A percentile compares a stretch with the other conserved stretches of the same genome.
Evolutionary conservation across 2,113 vertebrate species (phyloP).

Genomic region (Tiliqua scincoides): DNA sequence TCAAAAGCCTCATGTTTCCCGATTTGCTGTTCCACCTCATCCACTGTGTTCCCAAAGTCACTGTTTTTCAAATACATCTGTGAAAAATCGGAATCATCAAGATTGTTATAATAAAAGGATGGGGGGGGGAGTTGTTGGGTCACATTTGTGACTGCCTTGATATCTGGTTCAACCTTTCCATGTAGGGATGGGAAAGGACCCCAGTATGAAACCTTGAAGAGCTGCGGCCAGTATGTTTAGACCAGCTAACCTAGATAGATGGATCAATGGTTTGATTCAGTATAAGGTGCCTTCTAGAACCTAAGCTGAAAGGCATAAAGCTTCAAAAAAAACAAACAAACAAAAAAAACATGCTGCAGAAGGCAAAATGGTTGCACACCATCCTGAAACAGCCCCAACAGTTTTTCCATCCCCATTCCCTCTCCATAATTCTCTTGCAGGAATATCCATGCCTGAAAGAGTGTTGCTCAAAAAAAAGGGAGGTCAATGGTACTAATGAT

Average conservation of each 20-base stretch:
- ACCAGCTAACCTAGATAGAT: no score
- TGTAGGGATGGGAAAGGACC: no score
- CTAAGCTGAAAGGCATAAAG: background rate
- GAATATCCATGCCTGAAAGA: background rate
- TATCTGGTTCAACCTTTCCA: no score
- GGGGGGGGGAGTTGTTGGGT: background rate
- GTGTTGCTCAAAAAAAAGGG: background rate
- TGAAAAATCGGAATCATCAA: slow-evolving; percentile 18
- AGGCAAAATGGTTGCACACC: background rate
- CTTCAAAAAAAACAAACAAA: background rate
- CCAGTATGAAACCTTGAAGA: no score
- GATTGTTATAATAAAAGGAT: background rate
- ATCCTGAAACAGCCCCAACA: background rate
- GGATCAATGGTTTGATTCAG: no score
- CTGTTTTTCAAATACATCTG: slow-evolving; percentile 85
- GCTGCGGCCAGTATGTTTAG: no score
- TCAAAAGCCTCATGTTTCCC: slow-evolving; percentile 87
- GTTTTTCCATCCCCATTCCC: background rate
- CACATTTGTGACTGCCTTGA: background rate
- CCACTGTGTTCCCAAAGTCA: slow-evolving; percentile 79
- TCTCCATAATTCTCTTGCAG: background rate
- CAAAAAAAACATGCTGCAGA: background rate
- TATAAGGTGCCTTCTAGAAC: no score
- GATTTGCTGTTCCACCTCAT: slow-evolving; percentile 84
- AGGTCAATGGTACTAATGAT: background rate